These are phyloP conservation scores for Delichon dasypus DNA, from an alignment of 2,797 vertebrate genomes.

Conservation along the genomic window DNA sequence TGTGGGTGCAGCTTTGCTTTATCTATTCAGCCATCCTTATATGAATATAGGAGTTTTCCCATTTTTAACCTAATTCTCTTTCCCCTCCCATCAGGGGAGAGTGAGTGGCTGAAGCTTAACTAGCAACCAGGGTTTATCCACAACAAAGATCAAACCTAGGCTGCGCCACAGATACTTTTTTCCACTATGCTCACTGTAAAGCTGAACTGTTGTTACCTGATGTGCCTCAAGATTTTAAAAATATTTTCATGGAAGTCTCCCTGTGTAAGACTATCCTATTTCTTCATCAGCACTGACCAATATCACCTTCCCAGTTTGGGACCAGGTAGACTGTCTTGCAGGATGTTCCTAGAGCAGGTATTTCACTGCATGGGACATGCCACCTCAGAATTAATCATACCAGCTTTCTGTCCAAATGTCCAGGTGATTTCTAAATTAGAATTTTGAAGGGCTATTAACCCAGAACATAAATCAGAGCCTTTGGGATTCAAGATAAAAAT, in stretches of 20 bases:
- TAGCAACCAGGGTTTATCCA: neutral
- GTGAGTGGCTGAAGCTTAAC: neutral
- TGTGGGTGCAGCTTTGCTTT: neutral
- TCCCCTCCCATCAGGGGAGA: neutral
- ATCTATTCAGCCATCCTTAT: neutral
- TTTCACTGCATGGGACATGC: neutral
- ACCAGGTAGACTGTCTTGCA: neutral
- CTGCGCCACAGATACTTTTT: neutral
- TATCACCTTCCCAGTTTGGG: neutral
- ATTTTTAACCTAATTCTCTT: neutral
- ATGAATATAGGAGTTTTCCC: neutral
- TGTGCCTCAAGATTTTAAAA: neutral
- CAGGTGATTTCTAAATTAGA: slow-evolving; percentile 24
- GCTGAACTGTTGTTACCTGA: neutral
- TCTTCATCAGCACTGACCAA: neutral
- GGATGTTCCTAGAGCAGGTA: neutral
- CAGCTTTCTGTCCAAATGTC: neutral
- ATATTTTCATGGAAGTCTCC: neutral
- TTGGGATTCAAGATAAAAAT: neutral
- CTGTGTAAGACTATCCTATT: neutral
- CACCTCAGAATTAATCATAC: neutral
- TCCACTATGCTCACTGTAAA: neutral
- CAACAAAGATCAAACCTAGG: neutral
- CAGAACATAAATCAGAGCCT: neutral
- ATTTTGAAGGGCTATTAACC: neutral